Conservation (phyloP, 2,113 vertebrate species). For the Eidolon helvum region DNA sequence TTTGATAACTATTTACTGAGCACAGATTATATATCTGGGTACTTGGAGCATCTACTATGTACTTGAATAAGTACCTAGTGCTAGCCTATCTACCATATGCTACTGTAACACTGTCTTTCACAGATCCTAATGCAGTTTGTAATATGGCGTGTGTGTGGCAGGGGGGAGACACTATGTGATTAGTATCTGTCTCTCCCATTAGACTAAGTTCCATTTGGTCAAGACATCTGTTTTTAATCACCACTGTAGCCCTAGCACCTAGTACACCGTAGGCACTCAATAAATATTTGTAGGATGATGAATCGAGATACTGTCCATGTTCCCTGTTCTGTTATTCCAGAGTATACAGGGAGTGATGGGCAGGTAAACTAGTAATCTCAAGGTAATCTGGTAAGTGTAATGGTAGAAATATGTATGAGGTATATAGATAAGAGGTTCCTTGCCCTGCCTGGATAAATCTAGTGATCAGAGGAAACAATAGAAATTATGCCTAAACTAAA, state of each 20-base stretch:
- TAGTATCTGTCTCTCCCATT: background rate
- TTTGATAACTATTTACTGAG: background rate
- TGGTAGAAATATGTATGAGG: background rate
- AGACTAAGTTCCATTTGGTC: background rate
- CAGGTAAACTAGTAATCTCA: background rate
- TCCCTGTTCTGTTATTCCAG: background rate
- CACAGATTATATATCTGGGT: background rate
- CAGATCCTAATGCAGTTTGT: background rate
- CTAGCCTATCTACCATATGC: background rate
- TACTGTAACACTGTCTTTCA: background rate
- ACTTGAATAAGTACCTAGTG: background rate
- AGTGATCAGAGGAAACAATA: background rate
- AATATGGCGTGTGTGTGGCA: background rate
- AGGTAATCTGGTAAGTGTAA: background rate
- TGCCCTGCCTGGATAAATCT: accelerated
- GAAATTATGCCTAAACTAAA: background rate
- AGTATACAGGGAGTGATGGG: background rate
- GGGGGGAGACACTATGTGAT: background rate
- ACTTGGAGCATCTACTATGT: background rate
- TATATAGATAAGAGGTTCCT: accelerated
- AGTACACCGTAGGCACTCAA: background rate
- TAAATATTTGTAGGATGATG: background rate
- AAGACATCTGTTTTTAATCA: background rate
- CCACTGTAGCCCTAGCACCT: background rate
- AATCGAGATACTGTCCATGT: background rate